Base-by-base conservation (phyloP, 2,888 invertebrate species). In the Phytoseiulus persimilis region DNA sequence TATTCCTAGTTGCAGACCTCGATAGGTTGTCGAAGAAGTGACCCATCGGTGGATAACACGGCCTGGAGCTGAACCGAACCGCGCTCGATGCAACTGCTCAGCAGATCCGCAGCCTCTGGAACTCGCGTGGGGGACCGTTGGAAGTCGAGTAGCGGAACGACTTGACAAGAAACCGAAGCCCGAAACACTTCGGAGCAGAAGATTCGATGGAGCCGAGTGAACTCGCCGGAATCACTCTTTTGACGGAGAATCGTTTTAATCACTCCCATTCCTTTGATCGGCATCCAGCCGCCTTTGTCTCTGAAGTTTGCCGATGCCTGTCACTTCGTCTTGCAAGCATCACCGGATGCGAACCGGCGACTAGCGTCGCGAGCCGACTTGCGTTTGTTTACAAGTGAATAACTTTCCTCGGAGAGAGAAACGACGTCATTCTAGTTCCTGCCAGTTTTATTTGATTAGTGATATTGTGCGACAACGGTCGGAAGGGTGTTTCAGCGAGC, bases 291-390 rank as follows among this genome's bases (percentile, higher is more conserved):
- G 65, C 65, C 65, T 65, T 65, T 65, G 65, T 65, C 18, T 65
- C 65, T 65, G 65, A 65, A 65, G 65, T 65, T 65, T 65, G 65
- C 65, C 65, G 65, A 65, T 65, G 65, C 65, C 65, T 65, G 65
- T 65, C 65, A 65, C 65, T 65, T 23, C 65, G 65, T 65, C 65
- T 65, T 65, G 65, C 65, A 65, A 14, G 65, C 65, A 28, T 65
- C 65, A 65, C 28, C 65, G 18, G 18, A 28, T 65, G 5, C 28
- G 65, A 14, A 23, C 65, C 65, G 28, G 14, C 65, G 65, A 14
- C 5, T 65, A 28, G 28, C 65, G 65, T 65, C 23, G 14, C 65
- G 65, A 18, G 9, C 65, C 14, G 23, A 14, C 65, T 65, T 18
- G 65, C 9, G 65, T 65, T 28, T 28, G 65, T 28, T 65, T 28